Evolutionary conservation across 2,797 vertebrate species (phyloP).

Genomic region (Lateolabrax maculatus): DNA sequence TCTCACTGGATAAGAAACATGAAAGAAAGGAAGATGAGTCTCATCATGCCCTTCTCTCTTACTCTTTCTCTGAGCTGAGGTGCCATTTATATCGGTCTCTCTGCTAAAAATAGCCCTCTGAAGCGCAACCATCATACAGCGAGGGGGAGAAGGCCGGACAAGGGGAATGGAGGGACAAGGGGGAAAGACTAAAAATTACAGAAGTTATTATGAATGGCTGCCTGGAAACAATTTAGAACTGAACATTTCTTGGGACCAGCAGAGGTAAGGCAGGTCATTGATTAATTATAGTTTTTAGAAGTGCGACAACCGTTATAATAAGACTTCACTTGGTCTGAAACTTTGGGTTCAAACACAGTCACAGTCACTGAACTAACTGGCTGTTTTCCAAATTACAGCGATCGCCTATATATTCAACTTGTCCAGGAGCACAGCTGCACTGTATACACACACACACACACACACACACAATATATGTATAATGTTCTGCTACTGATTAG

Average conservation of each 20-base stretch:
- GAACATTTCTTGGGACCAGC: not conserved
- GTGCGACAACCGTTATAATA: not conserved
- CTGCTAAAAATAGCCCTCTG: conserved; percentile 81
- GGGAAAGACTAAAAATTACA: conserved; percentile 6
- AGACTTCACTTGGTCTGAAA: conserved; percentile 10
- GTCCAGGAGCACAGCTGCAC: not conserved
- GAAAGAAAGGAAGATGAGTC: conserved; percentile 55
- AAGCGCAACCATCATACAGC: conserved; percentile 75
- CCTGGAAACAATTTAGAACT: not conserved
- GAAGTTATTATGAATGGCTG: not conserved
- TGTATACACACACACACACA: too few relatives aligned
- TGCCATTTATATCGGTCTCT: conserved; percentile 81
- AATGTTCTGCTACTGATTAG: not conserved
- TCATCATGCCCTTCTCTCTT: conserved; percentile 70
- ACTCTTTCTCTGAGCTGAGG: conserved; percentile 63
- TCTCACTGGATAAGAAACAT: conserved; percentile 47
- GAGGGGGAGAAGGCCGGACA: conserved; percentile 46
- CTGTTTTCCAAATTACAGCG: conserved; percentile 20
- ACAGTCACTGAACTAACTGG: not conserved
- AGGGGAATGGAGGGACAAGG: conserved; percentile 41
- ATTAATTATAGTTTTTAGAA: conserved; percentile 14
- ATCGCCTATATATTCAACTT: conserved; percentile 1
- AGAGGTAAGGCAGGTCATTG: not conserved
- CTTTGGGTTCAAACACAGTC: conserved; percentile 13
- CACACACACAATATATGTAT: too few relatives aligned